These are phyloP conservation scores for Euzetes globulus DNA, from an alignment of 2,888 invertebrate species.

Conservation along the genomic window DNA sequence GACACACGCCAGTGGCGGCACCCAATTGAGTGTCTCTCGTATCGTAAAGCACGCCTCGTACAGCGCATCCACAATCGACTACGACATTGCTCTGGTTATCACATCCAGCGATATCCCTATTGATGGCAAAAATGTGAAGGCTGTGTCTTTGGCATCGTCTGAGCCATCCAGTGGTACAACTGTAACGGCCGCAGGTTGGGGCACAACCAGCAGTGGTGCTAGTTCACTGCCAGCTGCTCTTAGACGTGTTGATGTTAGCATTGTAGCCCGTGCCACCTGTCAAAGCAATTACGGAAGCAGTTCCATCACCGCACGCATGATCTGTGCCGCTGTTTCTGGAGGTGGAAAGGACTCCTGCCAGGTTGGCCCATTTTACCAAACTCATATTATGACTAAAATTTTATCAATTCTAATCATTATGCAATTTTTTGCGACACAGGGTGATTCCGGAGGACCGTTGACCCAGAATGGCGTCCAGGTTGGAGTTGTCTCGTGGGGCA, in stretches of 20 bases:
- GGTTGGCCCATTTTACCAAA: constrained; percentile 13
- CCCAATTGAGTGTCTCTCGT: background rate
- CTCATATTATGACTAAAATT: background rate
- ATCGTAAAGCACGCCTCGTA: constrained; percentile 1
- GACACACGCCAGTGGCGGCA: constrained; percentile 5
- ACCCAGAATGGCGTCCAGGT: constrained; percentile 35
- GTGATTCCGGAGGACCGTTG: constrained; percentile 31
- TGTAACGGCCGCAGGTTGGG: constrained; percentile 10
- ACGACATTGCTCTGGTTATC: constrained; percentile 20
- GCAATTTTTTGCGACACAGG: background rate
- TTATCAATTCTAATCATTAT: background rate
- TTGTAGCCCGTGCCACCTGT: constrained; percentile 36
- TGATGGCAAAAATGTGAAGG: background rate
- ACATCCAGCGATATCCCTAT: background rate
- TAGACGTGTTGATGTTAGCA: constrained; percentile 21
- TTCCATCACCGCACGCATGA: constrained; percentile 40
- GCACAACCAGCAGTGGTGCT: background rate
- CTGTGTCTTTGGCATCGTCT: background rate
- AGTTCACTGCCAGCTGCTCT: background rate
- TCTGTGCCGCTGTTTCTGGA: constrained; percentile 40
- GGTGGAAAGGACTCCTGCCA: constrained; percentile 42
- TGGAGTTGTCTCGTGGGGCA: constrained; percentile 43
- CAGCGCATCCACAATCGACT: constrained; percentile 24
- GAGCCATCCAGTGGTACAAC: background rate
- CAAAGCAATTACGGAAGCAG: constrained; percentile 36